Evolutionary conservation across 2,797 vertebrate species (phyloP), one percentile per base, ranked within the genome.

Genomic region (Nannoperca australis): DNA sequence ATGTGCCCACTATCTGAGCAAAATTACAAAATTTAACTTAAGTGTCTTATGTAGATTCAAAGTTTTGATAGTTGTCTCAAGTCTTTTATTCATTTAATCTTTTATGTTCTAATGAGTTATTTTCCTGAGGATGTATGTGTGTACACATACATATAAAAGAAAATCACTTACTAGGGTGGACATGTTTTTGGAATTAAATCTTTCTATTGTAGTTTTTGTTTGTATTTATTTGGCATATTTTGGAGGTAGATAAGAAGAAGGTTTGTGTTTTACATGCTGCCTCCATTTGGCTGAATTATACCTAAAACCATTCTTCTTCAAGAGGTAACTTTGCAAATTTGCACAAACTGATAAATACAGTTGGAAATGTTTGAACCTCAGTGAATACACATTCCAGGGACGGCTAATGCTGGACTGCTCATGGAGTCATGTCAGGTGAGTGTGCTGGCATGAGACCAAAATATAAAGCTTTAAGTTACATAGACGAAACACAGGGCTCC

Each of bases 371-470:
- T 81, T 74, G 68, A 83, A 76, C 78, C 38, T 9, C 36, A 1
- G 79, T 77, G 73, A 70, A 78, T 64, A 78, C 85, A 87, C 91
- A 89, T 92, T 91, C 87, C 89, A 84, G 75, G 51, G 47, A 45
- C 67, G 38, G 69, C 84, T 83, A 75, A 86, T 50, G 61, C 87
- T 51, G 74, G 44, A 60, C 38, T 7, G 38, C 75, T 85, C 79
- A 56, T 58, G 76, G 83, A 92, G 90, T 92, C 90, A 91, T 88
- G 83, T 89, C 90, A 93, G 92, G 89, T 92, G 88, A 92, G 80
- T 12, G 1, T 17, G 38, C 73, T 90, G 90, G 87, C 85, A 42
- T 62, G 42, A 69, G 53, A 84, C 87, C 90, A 89, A 70, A 74
- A 82, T 51, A 76, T 85, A 88, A 84, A 85, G 83, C 62, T 88